Evolutionary conservation across 2,888 invertebrate species (phyloP).

Genomic region (Netelia fuscicornis): DNA sequence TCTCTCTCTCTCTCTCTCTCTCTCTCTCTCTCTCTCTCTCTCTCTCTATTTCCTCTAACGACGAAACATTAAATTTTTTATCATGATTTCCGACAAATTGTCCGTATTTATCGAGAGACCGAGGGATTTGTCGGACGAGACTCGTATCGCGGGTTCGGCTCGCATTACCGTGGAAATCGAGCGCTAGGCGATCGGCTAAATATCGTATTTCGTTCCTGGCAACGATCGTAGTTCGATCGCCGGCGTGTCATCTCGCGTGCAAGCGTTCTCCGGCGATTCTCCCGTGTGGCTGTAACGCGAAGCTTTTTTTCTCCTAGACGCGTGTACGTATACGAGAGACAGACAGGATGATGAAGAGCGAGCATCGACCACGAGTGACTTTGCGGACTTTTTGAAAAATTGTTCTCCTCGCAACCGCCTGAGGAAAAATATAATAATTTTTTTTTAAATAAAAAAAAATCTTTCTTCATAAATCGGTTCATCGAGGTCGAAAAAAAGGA

Average conservation of each 20-base stretch:
- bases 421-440: neutral
- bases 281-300: slow-evolving; percentile 4
- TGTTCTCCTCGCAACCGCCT: neutral
- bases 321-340: neutral
- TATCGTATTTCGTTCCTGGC: slow-evolving; percentile 32
- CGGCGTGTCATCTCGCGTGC: slow-evolving; percentile 7
- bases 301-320: neutral
- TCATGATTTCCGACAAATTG: too few relatives aligned
- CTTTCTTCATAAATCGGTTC: neutral
- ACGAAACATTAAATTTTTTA: too few relatives aligned
- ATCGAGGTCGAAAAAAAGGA: neutral
- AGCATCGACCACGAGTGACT: neutral
- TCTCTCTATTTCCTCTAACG: neutral
- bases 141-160: too few relatives aligned
- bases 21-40: too few relatives aligned
- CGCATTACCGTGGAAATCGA: too few relatives aligned
- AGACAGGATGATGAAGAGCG: neutral
- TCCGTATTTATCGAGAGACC: too few relatives aligned
- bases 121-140: too few relatives aligned
- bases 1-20: too few relatives aligned
- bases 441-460: neutral
- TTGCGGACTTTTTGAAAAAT: slow-evolving; percentile 22
- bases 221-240: slow-evolving; percentile 24
- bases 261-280: neutral
- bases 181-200: neutral